Evolutionary conservation across 2,113 vertebrate genomes (phyloP), one percentile per base, ranked within the genome.

Genomic region (Acanthochromis polyacanthus): DNA sequence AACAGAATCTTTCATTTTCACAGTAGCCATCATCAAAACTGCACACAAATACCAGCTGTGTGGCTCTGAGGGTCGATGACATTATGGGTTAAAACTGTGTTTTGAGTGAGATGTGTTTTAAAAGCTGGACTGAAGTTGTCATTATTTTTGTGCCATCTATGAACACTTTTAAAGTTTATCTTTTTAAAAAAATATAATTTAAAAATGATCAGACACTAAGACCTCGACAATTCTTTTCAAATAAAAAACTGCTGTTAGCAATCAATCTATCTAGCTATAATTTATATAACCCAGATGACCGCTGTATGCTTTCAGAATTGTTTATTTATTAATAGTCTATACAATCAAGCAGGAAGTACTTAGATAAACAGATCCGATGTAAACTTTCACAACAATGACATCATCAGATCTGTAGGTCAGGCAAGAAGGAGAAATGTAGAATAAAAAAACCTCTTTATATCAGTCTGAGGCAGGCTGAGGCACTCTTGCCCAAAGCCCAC

Each of bases 1-100:
- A 69, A 76, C 22, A 62, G 9, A 52, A 69, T 66, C 32, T 62
- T 80, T 53, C 20, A 45, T 74, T 88, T 83, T 60, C 62, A 58
- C 25, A 67, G 59, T 10, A 15, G 62, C 32, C 28, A 4, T 36
- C 43, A 72, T 70, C 22, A 4, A 69, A 84, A 62, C 22, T 2
- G 0, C 25, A 63, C 20, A 67, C 50, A 68, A 73, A 70, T 5
- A 71, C 12, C 55, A 14, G 17, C 32, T 3, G 1, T 43, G 52
- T 20, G 17, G 43, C 16, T 78, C 16, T 8, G 11, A 45, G n/a
- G 2, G 20, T 15, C 28, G 15, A 2, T 0, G 4, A n/a, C 56
- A 28, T 43, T 43, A 45, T 51, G 30, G 25, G 10, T 38, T 60
- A 20, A 69, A 60, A 55, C 68, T 0, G 46, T 30, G 52, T 48